Evolutionary conservation across 2,888 invertebrate genomes (phyloP).

Genomic region (Galeruca laticollis): DNA sequence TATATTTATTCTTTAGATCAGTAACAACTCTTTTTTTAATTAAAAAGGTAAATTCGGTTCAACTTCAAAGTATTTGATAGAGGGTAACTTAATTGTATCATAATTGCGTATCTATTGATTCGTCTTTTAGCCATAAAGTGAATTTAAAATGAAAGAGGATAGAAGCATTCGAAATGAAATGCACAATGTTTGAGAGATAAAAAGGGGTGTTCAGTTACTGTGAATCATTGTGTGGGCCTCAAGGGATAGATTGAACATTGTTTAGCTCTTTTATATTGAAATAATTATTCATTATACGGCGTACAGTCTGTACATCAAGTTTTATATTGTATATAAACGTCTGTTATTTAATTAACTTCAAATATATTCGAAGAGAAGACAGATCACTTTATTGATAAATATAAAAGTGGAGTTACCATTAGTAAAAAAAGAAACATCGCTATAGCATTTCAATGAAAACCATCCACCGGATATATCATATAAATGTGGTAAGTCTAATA

Average conservation of each 20-base stretch:
- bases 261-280: constrained; percentile 33
- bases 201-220: constrained; percentile 40
- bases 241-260: constrained; percentile 39
- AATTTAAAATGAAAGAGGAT: background rate
- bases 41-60: background rate
- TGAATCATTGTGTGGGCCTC: constrained; percentile 38
- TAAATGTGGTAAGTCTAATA: no score
- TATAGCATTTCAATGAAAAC: no score
- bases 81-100: background rate
- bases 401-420: no score
- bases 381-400: no score
- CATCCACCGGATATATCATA: no score
- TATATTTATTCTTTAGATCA: background rate
- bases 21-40: background rate
- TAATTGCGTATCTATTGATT: background rate
- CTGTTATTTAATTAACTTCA: background rate
- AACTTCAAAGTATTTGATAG: background rate
- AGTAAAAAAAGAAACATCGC: no score
- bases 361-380: background rate
- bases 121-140: background rate
- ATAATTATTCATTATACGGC: constrained; percentile 38
- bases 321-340: background rate
- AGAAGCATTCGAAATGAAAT: constrained; percentile 37
- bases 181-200: constrained; percentile 30
- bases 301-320: constrained; percentile 29